These are phyloP conservation scores for Melinopterus prodromus DNA, from an alignment of 2,888 invertebrate genomes.

Conservation along the genomic window DNA sequence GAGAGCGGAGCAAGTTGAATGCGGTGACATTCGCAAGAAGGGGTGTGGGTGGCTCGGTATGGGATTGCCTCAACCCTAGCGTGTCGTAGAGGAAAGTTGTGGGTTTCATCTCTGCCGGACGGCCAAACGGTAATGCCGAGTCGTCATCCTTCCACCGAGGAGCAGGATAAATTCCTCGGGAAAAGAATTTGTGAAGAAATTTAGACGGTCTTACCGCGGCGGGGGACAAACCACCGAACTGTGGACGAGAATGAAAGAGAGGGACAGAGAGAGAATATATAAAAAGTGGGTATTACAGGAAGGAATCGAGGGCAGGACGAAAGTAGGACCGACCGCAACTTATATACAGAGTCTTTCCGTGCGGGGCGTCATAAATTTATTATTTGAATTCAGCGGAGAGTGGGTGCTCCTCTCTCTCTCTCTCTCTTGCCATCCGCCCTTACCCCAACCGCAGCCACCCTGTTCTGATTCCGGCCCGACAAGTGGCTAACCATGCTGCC, in stretches of 20 bases:
- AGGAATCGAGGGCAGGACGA: conserved; percentile 9
- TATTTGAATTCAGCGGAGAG: conserved; percentile 9
- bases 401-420: not conserved
- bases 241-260: conserved; percentile 13
- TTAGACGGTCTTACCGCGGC: conserved; percentile 24
- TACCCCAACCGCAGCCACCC: not conserved
- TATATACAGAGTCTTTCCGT: conserved; percentile 19
- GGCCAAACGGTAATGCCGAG: conserved; percentile 18
- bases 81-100: conserved; percentile 9
- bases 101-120: conserved; percentile 20
- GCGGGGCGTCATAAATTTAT: conserved; percentile 14
- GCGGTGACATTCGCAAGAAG: not conserved
- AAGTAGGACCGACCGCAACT: not conserved
- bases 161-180: conserved; percentile 19
- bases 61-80: not conserved
- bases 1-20: not conserved
- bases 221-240: conserved; percentile 11
- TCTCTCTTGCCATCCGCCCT: not conserved
- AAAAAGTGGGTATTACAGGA: conserved; percentile 21
- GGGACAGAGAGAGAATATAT: conserved; percentile 14
- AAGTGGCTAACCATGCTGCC: not conserved
- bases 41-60: not conserved
- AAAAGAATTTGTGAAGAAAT: conserved; percentile 25
- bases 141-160: conserved; percentile 20
- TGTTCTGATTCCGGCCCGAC: not conserved